A percentile compares a stretch with the other conserved stretches of the same genome.
Evolutionary conservation across 2,888 invertebrate genomes (phyloP).

Genomic region (Papilio gigon): DNA sequence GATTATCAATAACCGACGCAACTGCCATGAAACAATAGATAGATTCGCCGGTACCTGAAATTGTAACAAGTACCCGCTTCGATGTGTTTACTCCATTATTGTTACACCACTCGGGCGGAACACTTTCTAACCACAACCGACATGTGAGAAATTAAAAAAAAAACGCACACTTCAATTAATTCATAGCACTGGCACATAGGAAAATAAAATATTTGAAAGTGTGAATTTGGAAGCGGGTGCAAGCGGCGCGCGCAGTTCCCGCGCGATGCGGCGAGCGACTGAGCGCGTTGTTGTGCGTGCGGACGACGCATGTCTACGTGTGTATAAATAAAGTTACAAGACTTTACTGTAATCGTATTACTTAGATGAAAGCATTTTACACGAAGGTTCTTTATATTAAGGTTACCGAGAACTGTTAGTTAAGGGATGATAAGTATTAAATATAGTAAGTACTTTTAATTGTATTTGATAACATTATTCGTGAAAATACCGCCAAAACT

Average conservation of each 20-base stretch:
- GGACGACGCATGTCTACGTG: constrained; percentile 52
- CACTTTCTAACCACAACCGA: constrained; percentile 63
- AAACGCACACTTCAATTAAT: constrained; percentile 42
- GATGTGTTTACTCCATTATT: constrained; percentile 62
- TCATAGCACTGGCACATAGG: constrained; percentile 45
- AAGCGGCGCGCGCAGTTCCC: constrained; percentile 58
- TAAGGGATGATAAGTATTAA: constrained; percentile 5
- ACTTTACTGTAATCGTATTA: constrained; percentile 37
- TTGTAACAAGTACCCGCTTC: constrained; percentile 62
- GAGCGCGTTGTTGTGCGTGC: constrained; percentile 43
- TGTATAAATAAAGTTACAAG: constrained; percentile 44
- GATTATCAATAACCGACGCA: constrained; percentile 62
- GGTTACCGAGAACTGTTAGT: background rate
- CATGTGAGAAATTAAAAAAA: constrained; percentile 49
- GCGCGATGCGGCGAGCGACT: constrained; percentile 55
- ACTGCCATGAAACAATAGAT: constrained; percentile 64
- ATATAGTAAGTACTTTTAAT: too few species aligned
- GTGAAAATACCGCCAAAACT: too few species aligned
- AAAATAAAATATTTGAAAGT: constrained; percentile 52
- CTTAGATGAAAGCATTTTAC: constrained; percentile 17
- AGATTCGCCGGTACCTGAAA: constrained; percentile 67
- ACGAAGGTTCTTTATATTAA: constrained; percentile 8
- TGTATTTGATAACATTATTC: too few species aligned
- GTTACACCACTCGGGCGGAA: constrained; percentile 63
- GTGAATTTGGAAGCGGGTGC: constrained; percentile 46